These are phyloP conservation scores for Lamellibrachia satsuma DNA, from an alignment of 2,888 invertebrate genomes.

Conservation along the genomic window DNA sequence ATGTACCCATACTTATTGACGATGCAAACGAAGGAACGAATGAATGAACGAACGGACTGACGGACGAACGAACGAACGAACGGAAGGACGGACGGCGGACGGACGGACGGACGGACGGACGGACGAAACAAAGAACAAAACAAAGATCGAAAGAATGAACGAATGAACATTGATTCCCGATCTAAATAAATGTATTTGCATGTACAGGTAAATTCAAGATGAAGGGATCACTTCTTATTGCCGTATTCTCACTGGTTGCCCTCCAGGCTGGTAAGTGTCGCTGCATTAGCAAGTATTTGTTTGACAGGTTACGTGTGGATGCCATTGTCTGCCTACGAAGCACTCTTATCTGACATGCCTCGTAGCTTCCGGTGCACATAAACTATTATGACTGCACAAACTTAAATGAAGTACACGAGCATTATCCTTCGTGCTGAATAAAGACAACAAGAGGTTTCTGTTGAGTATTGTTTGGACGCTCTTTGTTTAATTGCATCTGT, in stretches of 20 bases:
- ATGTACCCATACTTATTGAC: neutral
- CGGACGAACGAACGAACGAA: conserved; percentile 8
- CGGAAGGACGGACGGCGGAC: neutral
- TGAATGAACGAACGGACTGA: neutral
- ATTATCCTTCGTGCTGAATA: too few species aligned
- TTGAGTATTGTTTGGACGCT: too few species aligned
- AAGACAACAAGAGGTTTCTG: too few species aligned
- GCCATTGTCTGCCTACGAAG: neutral
- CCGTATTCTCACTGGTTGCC: neutral
- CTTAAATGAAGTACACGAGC: too few species aligned
- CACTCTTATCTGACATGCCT: too few species aligned
- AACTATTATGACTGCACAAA: too few species aligned
- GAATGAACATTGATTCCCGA: neutral
- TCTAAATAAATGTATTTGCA: too few species aligned
- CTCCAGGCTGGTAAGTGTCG: neutral
- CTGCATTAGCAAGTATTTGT: neutral
- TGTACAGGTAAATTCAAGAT: neutral
- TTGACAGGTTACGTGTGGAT: neutral
- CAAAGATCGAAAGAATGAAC: neutral
- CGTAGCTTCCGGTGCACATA: too few species aligned
- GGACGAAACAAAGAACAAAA: neutral
- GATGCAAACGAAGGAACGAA: neutral
- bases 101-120: neutral
- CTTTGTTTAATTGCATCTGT: too few species aligned
- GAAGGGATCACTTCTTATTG: neutral